phyloP scores from a whole-genome alignment of 2,888 invertebrate species.

The Punctoribates punctum region DNA sequence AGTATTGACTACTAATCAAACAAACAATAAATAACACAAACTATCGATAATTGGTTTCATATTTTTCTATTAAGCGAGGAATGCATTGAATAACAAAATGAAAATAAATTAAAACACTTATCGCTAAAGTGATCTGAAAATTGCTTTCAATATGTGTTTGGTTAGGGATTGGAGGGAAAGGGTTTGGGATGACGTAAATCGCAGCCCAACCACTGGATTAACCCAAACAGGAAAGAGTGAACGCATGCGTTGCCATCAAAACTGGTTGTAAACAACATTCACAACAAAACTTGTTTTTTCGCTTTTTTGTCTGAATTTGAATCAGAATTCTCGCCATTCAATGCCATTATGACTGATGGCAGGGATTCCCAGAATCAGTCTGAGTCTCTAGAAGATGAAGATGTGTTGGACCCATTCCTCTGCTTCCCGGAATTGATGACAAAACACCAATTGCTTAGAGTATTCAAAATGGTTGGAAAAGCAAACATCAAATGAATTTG shows the following conservation, averaged over 20 bases:
- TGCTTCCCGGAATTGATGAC: slow-evolving; percentile 24
- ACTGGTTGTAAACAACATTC: slow-evolving; percentile 3
- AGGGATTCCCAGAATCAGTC: not conserved
- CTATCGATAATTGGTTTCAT: no score
- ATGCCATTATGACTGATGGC: not conserved
- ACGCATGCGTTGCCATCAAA: not conserved
- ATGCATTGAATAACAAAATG: no score
- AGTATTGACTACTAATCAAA: no score
- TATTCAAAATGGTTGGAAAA: not conserved
- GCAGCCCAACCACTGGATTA: not conserved
- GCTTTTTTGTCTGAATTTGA: not conserved
- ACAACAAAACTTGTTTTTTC: not conserved
- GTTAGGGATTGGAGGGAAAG: no score
- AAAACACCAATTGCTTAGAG: not conserved
- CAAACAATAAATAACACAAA: no score
- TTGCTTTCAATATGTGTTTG: no score
- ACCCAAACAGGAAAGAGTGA: not conserved
- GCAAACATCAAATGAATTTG: not conserved
- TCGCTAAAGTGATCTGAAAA: no score
- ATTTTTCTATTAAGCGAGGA: no score
- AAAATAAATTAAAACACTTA: no score
- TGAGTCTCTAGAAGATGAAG: not conserved
- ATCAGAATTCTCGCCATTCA: not conserved
- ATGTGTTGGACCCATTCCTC: not conserved
- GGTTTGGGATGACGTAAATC: no score